Conservation (phyloP, 2,888 invertebrate genomes). For the Dasysyrphus tricinctus region DNA sequence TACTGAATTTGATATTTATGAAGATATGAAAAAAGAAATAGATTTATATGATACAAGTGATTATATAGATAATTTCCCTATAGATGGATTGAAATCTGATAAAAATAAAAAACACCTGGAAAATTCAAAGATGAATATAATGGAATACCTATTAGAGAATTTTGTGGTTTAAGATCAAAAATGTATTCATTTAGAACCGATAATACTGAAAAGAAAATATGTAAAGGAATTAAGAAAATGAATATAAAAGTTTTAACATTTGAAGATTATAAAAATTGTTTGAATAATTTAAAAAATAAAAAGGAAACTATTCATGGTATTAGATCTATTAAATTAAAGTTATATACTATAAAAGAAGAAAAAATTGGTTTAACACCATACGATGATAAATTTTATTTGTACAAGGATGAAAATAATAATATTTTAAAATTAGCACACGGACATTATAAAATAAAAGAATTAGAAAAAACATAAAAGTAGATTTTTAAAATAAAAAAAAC, state of each 20-base stretch:
- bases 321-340: neutral
- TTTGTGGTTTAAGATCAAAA: constrained; percentile 10
- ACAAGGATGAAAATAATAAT: constrained; percentile 6
- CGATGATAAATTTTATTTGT: constrained; percentile 25
- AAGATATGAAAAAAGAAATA: constrained; percentile 30
- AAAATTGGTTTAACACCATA: constrained; percentile 29
- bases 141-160: constrained; percentile 5
- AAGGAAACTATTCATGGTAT: constrained; percentile 18
- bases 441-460: constrained; percentile 5
- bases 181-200: neutral
- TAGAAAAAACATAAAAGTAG: too few species aligned
- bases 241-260: neutral
- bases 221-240: constrained; percentile 1
- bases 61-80: constrained; percentile 17
- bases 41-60: constrained; percentile 32
- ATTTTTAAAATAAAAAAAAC: too few species aligned
- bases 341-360: constrained; percentile 24
- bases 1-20: constrained; percentile 22
- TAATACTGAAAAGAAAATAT: neutral
- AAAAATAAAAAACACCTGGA: constrained; percentile 8
- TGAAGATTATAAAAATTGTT: neutral
- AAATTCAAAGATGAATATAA: constrained; percentile 6
- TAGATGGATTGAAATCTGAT: constrained; percentile 15
- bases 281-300: constrained; percentile 4
- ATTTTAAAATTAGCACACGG: constrained; percentile 15